Conservation (phyloP, 2,888 invertebrate genomes). For the Drosophila cyrtoloma region DNA sequence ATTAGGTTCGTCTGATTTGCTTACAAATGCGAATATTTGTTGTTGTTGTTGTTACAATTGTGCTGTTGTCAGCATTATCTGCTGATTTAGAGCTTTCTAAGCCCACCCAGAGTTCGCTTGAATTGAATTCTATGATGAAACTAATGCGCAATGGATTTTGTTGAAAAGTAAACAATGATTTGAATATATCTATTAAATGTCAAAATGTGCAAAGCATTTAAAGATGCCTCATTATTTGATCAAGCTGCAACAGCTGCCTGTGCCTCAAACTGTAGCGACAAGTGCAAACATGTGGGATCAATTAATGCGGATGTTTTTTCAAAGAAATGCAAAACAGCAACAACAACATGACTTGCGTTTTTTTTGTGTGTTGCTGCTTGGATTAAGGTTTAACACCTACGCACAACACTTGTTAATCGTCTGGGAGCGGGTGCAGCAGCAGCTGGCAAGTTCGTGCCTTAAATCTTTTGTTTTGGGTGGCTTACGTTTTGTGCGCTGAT, state of each 20-base stretch:
- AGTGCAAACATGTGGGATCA: slow-evolving; percentile 43
- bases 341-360: slow-evolving; percentile 51
- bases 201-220: slow-evolving; percentile 53
- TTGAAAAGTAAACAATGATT: slow-evolving; percentile 24
- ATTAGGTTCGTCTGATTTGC: slow-evolving; percentile 22
- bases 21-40: slow-evolving; percentile 45
- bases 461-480: slow-evolving; percentile 66
- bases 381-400: slow-evolving; percentile 23
- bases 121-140: slow-evolving; percentile 14
- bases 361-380: slow-evolving; percentile 3
- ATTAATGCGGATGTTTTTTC: slow-evolving; percentile 37
- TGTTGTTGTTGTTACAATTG: neutral
- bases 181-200: slow-evolving; percentile 13
- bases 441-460: slow-evolving; percentile 59
- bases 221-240: slow-evolving; percentile 47
- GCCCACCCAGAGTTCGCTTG: slow-evolving; percentile 46
- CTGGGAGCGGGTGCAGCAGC: neutral
- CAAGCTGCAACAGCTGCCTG: neutral
- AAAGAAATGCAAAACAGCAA: slow-evolving; percentile 29
- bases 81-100: slow-evolving; percentile 10
- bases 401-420: slow-evolving; percentile 16
- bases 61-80: neutral
- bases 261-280: slow-evolving; percentile 34
- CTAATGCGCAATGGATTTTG: slow-evolving; percentile 36
- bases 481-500: slow-evolving; percentile 14